Evolutionary conservation across 1,140 invertebrate genomes (phyloP), one percentile per base, ranked within the genome.

Genomic region (Drosophila dunni): DNA sequence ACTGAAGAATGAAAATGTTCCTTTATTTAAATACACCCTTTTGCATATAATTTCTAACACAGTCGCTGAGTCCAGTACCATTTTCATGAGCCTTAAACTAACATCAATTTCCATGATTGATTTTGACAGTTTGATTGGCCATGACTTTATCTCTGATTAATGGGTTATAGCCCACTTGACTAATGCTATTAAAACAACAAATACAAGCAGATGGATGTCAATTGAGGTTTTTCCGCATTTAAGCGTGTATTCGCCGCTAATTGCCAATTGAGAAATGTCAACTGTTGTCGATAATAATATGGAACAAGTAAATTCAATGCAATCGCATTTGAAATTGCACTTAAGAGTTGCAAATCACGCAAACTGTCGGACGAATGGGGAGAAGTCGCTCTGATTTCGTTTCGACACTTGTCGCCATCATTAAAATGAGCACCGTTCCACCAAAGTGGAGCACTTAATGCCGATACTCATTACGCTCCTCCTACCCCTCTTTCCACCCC

Each of bases 301-400:
- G 70, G 64, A 42, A 34, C 70, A 73, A 67, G 69, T 60, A 38
- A 72, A 72, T 72, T 63, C 63, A 57, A 67, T 51, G 51, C 42
- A 71, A 20, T 20, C 2, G 17, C 17, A 20, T n/a, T n/a, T n/a
- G n/a, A n/a, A n/a, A 57, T 66, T 58, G 69, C 69, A 72, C 34
- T 71, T 48, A 46, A 13, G 38, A 42, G 66, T 29, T n/a, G 68
- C 40, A 65, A 71, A 65, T 71, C 34, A 71, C 68, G 45, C 36
- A 48, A 50, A 40, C 29, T 20, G 34, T 33, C n/a, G n/a, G 44
- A 51, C 65, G 58, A 66, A 42, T 56, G 56, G 34, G 48, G 64
- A 74, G 50, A 54, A 74, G 63, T 54, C 29, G 64, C 65, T 72
- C 63, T 46, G 29, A 45, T 67, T 74, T 56, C 17, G 20, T 33